Conservation (phyloP, 2,113 vertebrate species). For the Stercorarius parasiticus region DNA sequence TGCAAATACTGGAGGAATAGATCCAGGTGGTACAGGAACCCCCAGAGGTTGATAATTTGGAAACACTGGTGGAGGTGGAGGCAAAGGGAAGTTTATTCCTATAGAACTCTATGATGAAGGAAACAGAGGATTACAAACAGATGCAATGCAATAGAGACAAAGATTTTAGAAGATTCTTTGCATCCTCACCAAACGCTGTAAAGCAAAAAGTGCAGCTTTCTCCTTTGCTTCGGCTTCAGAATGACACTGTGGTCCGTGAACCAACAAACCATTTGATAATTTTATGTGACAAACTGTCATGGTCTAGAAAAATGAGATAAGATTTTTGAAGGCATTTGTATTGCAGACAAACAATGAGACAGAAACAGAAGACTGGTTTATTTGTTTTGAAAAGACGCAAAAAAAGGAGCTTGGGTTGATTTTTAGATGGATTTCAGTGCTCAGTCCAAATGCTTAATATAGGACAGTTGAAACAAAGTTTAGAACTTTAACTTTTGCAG, state of each 20-base stretch:
- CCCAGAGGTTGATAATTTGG: slow-evolving; percentile 81
- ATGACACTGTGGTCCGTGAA: slow-evolving; percentile 90
- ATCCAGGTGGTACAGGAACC: slow-evolving; percentile 74
- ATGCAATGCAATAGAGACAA: neutral
- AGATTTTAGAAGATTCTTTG: neutral
- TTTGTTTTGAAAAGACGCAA: neutral
- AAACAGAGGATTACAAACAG: neutral
- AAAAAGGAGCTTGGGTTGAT: neutral
- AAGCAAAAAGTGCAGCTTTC: slow-evolving; percentile 89
- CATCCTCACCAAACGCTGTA: slow-evolving; percentile 88
- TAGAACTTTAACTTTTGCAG: neutral
- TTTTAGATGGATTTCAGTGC: neutral
- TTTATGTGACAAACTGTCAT: slow-evolving; percentile 91
- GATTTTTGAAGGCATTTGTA: neutral
- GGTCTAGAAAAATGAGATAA: slow-evolving; percentile 74
- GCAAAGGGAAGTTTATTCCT: slow-evolving; percentile 84
- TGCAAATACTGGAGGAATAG: slow-evolving; percentile 79
- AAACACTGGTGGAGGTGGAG: slow-evolving; percentile 82
- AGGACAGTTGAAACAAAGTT: neutral
- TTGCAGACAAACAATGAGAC: neutral
- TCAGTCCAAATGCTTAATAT: neutral
- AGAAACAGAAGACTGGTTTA: neutral
- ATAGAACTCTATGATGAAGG: slow-evolving; percentile 77
- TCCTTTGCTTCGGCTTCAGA: slow-evolving; percentile 94
- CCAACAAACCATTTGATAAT: slow-evolving; percentile 87